phyloP scores from a whole-genome alignment of 2,888 invertebrate genomes.

The Heteropelma amictum region DNA sequence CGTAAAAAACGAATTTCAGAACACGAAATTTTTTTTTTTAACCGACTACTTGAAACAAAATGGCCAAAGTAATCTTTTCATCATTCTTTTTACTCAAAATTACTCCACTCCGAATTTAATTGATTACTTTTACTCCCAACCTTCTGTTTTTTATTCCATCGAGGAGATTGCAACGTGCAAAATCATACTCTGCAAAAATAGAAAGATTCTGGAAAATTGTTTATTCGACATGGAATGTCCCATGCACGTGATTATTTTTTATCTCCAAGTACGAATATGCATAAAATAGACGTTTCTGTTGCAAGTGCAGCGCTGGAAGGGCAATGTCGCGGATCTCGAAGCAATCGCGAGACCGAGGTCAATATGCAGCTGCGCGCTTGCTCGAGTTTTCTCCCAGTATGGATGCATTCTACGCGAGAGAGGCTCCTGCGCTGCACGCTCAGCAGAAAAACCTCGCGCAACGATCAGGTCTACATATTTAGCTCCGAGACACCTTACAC shows the following conservation, averaged over 20 bases:
- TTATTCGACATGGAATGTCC: not conserved
- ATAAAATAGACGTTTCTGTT: slow-evolving; percentile 20
- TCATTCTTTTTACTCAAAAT: no score
- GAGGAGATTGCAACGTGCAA: no score
- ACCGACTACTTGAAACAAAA: no score
- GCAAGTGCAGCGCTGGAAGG: slow-evolving; percentile 51
- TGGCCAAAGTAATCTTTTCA: no score
- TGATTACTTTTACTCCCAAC: no score
- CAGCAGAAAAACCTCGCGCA: slow-evolving; percentile 8
- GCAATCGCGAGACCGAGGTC: slow-evolving; percentile 50
- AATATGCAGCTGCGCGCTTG: slow-evolving; percentile 31
- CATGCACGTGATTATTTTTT: not conserved
- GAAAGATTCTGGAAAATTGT: not conserved
- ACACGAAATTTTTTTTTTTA: no score
- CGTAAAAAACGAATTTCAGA: no score
- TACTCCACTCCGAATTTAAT: no score
- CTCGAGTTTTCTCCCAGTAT: slow-evolving; percentile 11
- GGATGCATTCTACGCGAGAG: slow-evolving; percentile 11
- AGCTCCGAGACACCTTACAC: no score
- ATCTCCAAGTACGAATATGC: slow-evolving; percentile 27
- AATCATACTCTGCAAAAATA: no score
- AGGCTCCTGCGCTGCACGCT: slow-evolving; percentile 36
- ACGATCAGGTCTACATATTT: slow-evolving; percentile 23
- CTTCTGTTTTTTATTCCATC: no score
- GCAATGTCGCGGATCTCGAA: slow-evolving; percentile 51